Evolutionary conservation across 2,113 vertebrate species (phyloP).

Genomic region (Gila orcuttii): DNA sequence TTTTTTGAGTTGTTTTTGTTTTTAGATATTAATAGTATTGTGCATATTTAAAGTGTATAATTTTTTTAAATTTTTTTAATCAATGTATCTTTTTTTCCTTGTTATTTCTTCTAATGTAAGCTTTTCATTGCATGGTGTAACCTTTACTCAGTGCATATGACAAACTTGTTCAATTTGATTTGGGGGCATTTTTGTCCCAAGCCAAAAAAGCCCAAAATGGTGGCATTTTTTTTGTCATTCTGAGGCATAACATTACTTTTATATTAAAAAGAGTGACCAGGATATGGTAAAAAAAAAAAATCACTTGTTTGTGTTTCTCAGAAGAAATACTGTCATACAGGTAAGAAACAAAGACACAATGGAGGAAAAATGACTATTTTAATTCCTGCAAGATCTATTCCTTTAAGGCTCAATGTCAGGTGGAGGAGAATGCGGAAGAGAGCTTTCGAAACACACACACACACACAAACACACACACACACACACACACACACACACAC

Average conservation of each 20-base stretch:
- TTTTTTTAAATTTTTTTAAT: too few relatives aligned
- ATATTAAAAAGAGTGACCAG: background rate
- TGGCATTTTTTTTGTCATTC: background rate
- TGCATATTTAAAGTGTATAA: too few relatives aligned
- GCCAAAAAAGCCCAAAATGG: too few relatives aligned
- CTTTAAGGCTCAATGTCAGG: slow-evolving; percentile 31
- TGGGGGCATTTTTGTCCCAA: background rate
- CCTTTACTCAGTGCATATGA: too few relatives aligned
- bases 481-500: slow-evolving; percentile 26
- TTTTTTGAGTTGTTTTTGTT: too few relatives aligned
- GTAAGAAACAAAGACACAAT: background rate
- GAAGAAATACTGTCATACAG: background rate
- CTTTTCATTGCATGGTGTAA: too few relatives aligned
- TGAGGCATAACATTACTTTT: background rate
- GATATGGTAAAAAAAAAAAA: background rate
- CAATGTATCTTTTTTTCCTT: too few relatives aligned
- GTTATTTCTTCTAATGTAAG: too few relatives aligned
- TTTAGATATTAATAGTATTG: too few relatives aligned
- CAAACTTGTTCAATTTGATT: too few relatives aligned
- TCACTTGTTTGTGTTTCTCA: background rate
- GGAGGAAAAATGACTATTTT: background rate
- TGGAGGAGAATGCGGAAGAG: slow-evolving; percentile 36
- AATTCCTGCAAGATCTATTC: background rate
- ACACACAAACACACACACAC: slow-evolving; percentile 40
- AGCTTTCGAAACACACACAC: background rate